Percentiles rank a stretch among this genome's conserved stretches.
Evolutionary conservation across 1,140 invertebrate genomes (phyloP).

Genomic region (Teleopsis dalmanni): DNA sequence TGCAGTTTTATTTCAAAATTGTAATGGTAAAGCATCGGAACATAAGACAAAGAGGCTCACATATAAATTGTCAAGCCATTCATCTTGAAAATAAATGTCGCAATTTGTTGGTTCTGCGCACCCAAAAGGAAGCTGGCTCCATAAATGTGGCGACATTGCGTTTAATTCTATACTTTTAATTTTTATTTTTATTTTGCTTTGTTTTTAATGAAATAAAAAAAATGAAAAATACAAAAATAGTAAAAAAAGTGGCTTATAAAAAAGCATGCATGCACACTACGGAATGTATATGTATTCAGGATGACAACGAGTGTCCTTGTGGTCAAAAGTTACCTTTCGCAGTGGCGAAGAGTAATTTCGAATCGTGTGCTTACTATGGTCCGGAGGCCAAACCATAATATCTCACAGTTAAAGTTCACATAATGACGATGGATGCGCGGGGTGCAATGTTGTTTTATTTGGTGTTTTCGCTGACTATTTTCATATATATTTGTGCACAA

Average conservation of each 20-base stretch:
- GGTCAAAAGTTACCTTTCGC: not conserved
- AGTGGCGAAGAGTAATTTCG: not conserved
- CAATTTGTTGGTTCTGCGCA: conserved; percentile 13
- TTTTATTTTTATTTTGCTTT: not conserved
- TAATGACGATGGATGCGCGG: not conserved
- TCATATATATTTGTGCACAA: conserved; percentile 3
- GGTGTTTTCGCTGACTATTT: not conserved
- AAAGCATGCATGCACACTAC: too few relatives aligned
- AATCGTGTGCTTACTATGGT: not conserved
- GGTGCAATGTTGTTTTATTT: not conserved
- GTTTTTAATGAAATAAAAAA: not conserved
- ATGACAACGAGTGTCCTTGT: conserved; percentile 1
- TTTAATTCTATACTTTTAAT: not conserved
- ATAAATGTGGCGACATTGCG: conserved; percentile 10
- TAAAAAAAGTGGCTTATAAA: too few relatives aligned
- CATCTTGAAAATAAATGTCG: conserved; percentile 16
- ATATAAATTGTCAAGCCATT: conserved; percentile 15
- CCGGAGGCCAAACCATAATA: not conserved
- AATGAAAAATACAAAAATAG: too few relatives aligned
- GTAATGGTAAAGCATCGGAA: too few relatives aligned
- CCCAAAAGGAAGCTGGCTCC: conserved; percentile 4
- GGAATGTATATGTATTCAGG: too few relatives aligned
- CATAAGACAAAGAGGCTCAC: too few relatives aligned
- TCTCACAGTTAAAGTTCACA: not conserved
- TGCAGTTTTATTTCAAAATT: too few relatives aligned